Evolutionary conservation across 1,140 invertebrate genomes (phyloP), one percentile per base, ranked within the genome.

Genomic region (Drosophila fuyamai): DNA sequence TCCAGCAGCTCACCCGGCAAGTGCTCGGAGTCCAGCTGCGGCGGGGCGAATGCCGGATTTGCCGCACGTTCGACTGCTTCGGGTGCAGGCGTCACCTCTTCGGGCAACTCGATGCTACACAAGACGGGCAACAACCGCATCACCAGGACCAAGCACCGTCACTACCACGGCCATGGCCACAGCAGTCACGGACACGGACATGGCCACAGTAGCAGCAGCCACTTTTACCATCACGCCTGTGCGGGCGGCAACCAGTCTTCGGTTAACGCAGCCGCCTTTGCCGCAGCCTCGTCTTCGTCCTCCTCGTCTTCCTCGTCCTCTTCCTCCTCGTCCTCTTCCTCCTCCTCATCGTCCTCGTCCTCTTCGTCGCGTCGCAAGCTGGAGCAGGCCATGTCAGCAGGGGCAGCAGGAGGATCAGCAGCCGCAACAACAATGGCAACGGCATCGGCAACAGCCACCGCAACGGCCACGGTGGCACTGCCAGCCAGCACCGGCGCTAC

Each of bases 101-200:
- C 74, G 4, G 41, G 68, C n/a, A 77, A 75, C 44, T 55, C 54
- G 23, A 61, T 84, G 55, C 41, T 92, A 51, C 91, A 91, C 65
- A 92, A 92, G 72, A 91, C 85, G 6, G 79, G 86, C 9, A 90
- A 92, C 29, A 92, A 92, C 66, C 80, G 89, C 16, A 81, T 86
- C 14, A 60, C 77, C 14, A 76, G 90, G 1, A 61, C 84, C 41
- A 91, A 92, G 63, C 90, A 89, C 56, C 88, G 79, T 23, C 88
- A 86, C 29, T 85, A 89, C 51, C 90, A 91, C 35, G 83, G 90
- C 10, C 90, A 92, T 18, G 78, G 86, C 7, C 88, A 91, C 43
- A 14, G 59, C 23, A 23, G 23, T 2, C 63, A 65, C 1, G 61
- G 61, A 3, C 65, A 44, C 14, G 46, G 46, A 7, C 41, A 48